A percentile compares a stretch with the other conserved stretches of the same genome.
phyloP scores from a whole-genome alignment of 1,140 invertebrate genomes.

The Temnothorax longispinosus region DNA sequence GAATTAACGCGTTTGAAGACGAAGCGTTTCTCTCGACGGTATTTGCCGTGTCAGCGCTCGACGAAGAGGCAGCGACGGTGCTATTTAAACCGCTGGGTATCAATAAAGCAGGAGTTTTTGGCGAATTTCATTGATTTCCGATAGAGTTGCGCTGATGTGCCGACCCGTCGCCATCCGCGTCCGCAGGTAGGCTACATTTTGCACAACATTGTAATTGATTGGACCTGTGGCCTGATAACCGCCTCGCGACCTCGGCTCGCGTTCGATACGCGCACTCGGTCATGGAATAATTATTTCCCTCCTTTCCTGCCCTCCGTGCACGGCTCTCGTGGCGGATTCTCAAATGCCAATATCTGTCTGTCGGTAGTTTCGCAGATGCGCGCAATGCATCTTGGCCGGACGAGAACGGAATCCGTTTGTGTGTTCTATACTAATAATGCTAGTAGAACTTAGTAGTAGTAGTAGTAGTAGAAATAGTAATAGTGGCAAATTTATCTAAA shows the following conservation, averaged over 20 bases:
- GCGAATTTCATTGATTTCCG: slow-evolving; percentile 81
- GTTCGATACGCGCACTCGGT: slow-evolving; percentile 75
- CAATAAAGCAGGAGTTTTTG: slow-evolving; percentile 80
- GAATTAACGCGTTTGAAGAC: slow-evolving; percentile 32
- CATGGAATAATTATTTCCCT: slow-evolving; percentile 74
- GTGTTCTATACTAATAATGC: background rate
- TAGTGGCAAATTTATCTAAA: slow-evolving; percentile 27
- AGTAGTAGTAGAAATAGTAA: background rate
- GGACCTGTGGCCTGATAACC: slow-evolving; percentile 79
- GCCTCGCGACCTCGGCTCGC: slow-evolving; percentile 72
- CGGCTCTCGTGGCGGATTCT: slow-evolving; percentile 17
- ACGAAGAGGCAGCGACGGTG: slow-evolving; percentile 33
- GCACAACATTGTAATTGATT: slow-evolving; percentile 78
- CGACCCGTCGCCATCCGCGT: slow-evolving; percentile 56
- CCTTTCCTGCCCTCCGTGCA: slow-evolving; percentile 56
- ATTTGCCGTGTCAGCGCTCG: slow-evolving; percentile 1
- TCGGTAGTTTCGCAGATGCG: slow-evolving; percentile 54
- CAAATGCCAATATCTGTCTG: slow-evolving; percentile 57
- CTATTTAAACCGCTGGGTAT: slow-evolving; percentile 77
- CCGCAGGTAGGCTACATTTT: slow-evolving; percentile 70
- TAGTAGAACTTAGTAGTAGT: background rate
- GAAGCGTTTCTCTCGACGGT: slow-evolving; percentile 25
- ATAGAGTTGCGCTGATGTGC: slow-evolving; percentile 75
- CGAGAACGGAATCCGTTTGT: slow-evolving; percentile 21
- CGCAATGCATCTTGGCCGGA: slow-evolving; percentile 45